Evolutionary conservation across 2,113 vertebrate genomes (phyloP).

Genomic region (Tachuris rubrigastra): DNA sequence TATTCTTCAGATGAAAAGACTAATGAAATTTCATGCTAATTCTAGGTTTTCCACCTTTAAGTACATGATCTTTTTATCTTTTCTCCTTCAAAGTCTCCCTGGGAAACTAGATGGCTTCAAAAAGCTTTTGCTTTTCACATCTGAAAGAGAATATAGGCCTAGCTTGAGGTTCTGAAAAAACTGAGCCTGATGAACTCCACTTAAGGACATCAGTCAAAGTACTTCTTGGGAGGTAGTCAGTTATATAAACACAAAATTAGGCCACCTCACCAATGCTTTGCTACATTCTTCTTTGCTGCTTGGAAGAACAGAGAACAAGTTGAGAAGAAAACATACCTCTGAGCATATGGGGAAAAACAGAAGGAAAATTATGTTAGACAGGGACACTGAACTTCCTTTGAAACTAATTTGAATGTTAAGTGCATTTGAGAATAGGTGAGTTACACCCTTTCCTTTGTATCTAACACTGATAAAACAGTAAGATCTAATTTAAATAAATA

Average conservation of each 20-base stretch:
- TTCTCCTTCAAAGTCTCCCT: background rate
- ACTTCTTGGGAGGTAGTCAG: conserved; percentile 38
- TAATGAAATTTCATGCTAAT: background rate
- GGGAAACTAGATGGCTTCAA: background rate
- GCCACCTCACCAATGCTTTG: conserved; percentile 12
- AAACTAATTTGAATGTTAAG: background rate
- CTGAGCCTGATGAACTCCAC: background rate
- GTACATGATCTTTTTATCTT: background rate
- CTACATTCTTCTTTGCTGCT: conserved; percentile 52
- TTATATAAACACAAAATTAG: background rate
- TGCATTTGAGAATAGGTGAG: background rate
- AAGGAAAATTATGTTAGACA: background rate
- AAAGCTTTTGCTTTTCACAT: conserved; percentile 13
- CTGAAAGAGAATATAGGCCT: background rate
- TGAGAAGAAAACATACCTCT: background rate
- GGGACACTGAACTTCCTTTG: background rate
- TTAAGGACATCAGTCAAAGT: background rate
- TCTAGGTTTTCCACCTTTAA: background rate
- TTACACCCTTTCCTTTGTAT: background rate
- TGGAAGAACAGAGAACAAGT: background rate
- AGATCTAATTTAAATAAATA: background rate
- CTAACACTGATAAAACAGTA: background rate
- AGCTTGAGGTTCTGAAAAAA: background rate
- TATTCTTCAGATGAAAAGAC: conserved; percentile 13
- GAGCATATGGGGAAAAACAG: background rate